Evolutionary conservation across 2,113 vertebrate genomes (phyloP).

Genomic region (Microtus pennsylvanicus): DNA sequence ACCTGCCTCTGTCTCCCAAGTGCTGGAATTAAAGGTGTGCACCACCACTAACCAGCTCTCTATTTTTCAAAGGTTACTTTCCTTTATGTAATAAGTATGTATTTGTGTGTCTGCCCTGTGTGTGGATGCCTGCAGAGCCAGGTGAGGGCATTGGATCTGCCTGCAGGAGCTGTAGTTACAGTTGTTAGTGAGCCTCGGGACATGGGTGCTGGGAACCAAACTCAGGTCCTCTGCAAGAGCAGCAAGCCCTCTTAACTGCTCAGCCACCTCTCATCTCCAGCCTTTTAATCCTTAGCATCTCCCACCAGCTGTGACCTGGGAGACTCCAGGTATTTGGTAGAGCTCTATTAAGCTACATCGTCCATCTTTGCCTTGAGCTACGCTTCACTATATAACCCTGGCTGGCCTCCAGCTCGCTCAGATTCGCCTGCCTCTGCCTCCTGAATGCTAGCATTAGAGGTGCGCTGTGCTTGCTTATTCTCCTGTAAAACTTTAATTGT

Average conservation of each 20-base stretch:
- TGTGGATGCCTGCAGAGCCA: neutral
- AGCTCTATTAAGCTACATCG: neutral
- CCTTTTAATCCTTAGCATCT: too few species aligned
- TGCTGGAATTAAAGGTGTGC: neutral
- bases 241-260: neutral
- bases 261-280: neutral
- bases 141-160: neutral
- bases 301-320: neutral
- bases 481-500: neutral
- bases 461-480: too few species aligned
- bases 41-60: neutral
- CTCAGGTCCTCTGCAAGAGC: neutral
- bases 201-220: neutral
- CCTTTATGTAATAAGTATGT: neutral
- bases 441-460: too few species aligned
- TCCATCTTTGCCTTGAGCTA: neutral
- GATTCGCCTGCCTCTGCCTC: too few species aligned
- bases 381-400: neutral
- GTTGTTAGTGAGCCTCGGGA: neutral
- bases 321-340: neutral
- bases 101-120: neutral
- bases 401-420: too few species aligned
- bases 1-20: neutral
- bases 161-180: neutral
- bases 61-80: neutral